Conservation (phyloP, 2,888 invertebrate genomes). For the Neoscelio sp. region DNA sequence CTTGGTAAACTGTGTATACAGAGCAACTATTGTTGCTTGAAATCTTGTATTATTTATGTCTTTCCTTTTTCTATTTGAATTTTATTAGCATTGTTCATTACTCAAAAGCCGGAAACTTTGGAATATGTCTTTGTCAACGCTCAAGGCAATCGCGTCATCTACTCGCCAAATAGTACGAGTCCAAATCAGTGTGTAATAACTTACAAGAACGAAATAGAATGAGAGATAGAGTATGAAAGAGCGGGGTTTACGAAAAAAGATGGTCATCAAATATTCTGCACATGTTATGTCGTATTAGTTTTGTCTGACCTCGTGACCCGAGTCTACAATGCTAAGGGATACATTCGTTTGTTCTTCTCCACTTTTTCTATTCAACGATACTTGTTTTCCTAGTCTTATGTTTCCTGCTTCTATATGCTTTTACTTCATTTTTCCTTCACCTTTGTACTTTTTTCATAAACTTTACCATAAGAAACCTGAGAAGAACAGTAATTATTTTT, state of each 20-base stretch:
- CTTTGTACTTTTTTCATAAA: too few relatives aligned
- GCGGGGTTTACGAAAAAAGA: slow-evolving; percentile 25
- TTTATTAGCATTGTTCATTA: slow-evolving; percentile 5
- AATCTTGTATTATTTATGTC: too few relatives aligned
- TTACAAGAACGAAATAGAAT: slow-evolving; percentile 13
- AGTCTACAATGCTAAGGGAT: slow-evolving; percentile 47
- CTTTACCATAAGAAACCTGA: too few relatives aligned
- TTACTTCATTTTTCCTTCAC: too few relatives aligned
- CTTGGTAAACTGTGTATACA: too few relatives aligned
- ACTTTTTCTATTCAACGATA: not conserved
- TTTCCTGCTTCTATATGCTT: too few relatives aligned
- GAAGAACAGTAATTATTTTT: too few relatives aligned
- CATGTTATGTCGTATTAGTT: slow-evolving; percentile 58
- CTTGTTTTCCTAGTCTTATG: too few relatives aligned
- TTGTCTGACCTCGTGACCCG: slow-evolving; percentile 58
- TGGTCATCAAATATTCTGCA: slow-evolving; percentile 55
- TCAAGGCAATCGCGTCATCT: slow-evolving; percentile 33
- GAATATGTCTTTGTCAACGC: slow-evolving; percentile 26
- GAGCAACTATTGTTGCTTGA: too few relatives aligned
- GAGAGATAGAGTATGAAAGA: not conserved
- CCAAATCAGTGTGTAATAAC: slow-evolving; percentile 3
- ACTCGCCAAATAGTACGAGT: slow-evolving; percentile 21
- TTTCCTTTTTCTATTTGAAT: too few relatives aligned
- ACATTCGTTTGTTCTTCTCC: slow-evolving; percentile 13
- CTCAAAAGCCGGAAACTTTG: not conserved